Conservation (phyloP, 2,113 vertebrate species). For the Engystomops pustulosus region DNA sequence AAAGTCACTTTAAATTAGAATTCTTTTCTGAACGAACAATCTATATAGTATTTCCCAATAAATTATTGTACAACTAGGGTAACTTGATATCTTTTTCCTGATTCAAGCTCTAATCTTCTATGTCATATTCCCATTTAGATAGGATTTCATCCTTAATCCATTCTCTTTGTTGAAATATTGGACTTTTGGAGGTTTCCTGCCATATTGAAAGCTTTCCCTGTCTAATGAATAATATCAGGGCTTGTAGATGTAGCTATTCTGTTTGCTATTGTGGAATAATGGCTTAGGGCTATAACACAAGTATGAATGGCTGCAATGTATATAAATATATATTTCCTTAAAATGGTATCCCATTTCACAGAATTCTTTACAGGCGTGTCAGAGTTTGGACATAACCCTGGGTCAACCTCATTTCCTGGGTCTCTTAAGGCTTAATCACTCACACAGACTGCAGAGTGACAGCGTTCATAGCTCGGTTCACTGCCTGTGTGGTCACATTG, state of each 20-base stretch:
- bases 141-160: not conserved
- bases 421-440: not conserved
- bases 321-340: not conserved
- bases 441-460: not conserved
- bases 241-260: not conserved
- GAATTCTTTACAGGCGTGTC: not conserved
- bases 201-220: not conserved
- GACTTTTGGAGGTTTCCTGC: not conserved
- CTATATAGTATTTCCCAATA: no score
- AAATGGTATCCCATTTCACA: not conserved
- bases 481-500: constrained; percentile 10
- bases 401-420: constrained; percentile 20
- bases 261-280: not conserved
- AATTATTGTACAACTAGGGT: not conserved
- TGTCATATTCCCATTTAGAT: not conserved
- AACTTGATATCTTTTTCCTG: not conserved
- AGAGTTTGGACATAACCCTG: not conserved
- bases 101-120: not conserved
- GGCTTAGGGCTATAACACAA: not conserved
- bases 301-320: not conserved
- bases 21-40: not conserved
- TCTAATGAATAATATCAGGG: not conserved
- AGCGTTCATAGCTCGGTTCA: not conserved
- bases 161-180: not conserved
- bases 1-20: not conserved